A percentile compares a stretch with the other conserved stretches of the same genome.
Conservation (phyloP, 2,888 invertebrate genomes). For the Cosmia pyralina region DNA sequence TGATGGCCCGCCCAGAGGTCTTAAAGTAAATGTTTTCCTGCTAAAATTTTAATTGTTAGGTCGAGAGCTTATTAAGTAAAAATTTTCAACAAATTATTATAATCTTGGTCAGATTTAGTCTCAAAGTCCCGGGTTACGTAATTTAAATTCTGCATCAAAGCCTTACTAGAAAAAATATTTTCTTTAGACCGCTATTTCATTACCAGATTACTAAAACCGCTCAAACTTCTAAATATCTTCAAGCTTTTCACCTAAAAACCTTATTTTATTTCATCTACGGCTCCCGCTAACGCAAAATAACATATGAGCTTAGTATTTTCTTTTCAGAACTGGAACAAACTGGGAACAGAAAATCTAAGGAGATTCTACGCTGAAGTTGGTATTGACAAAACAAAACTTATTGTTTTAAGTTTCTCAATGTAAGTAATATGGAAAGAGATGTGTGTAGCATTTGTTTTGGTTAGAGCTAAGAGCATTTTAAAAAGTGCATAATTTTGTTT, state of each 20-base stretch:
- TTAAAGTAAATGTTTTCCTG: not conserved
- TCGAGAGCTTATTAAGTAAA: not conserved
- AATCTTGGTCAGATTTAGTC: conserved; percentile 7
- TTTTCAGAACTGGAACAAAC: conserved; percentile 74
- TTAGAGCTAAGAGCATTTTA: not conserved
- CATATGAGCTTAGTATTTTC: conserved; percentile 68
- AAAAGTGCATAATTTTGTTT: no score
- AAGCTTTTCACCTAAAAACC: conserved; percentile 37
- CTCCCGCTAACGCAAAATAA: conserved; percentile 52
- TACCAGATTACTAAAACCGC: conserved; percentile 27
- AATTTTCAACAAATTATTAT: conserved; percentile 1
- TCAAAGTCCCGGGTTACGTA: not conserved
- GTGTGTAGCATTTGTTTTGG: conserved; percentile 27
- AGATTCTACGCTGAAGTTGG: conserved; percentile 71
- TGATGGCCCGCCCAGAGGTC: not conserved
- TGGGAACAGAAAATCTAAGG: conserved; percentile 73
- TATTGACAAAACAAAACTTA: conserved; percentile 76
- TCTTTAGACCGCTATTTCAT: conserved; percentile 29
- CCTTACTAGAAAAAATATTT: conserved; percentile 31
- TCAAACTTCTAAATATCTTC: conserved; percentile 56
- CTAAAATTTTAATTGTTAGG: not conserved
- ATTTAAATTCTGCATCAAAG: conserved; percentile 33
- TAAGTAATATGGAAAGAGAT: conserved; percentile 41
- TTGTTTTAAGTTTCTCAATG: conserved; percentile 66
- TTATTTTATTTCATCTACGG: conserved; percentile 49